These are phyloP conservation scores for Rhopalosiphum maidis DNA, from an alignment of 1,140 invertebrate genomes.

Conservation along the genomic window DNA sequence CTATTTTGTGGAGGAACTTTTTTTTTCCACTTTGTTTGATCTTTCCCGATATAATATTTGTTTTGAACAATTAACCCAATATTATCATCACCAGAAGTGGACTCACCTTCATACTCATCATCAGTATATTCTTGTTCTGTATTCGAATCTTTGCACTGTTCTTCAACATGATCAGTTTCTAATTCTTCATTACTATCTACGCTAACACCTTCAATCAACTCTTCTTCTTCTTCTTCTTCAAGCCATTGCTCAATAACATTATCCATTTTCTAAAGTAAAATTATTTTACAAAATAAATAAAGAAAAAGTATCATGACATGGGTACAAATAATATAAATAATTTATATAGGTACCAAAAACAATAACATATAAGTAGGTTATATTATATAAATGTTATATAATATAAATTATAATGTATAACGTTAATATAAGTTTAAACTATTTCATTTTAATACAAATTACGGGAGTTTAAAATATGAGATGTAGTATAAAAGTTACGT, in stretches of 20 bases:
- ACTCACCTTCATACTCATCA: too few species aligned
- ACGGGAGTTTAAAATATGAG: constrained; percentile 21
- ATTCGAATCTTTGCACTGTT: too few species aligned
- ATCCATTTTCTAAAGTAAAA: background rate
- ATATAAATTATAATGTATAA: constrained; percentile 21
- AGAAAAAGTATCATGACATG: constrained; percentile 4
- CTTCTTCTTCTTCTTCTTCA: too few species aligned
- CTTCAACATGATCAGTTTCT: too few species aligned
- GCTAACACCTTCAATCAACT: too few species aligned
- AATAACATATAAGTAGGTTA: constrained; percentile 5
- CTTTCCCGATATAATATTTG: constrained; percentile 26
- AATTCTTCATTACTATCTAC: too few species aligned
- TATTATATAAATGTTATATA: constrained; percentile 6
- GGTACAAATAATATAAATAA: constrained; percentile 20
- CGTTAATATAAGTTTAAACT: constrained; percentile 19
- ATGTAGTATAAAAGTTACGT: constrained; percentile 45
- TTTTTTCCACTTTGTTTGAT: constrained; percentile 42
- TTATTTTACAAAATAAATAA: constrained; percentile 15
- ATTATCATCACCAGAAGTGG: too few species aligned
- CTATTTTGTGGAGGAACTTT: background rate
- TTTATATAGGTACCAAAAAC: constrained; percentile 23
- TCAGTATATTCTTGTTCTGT: too few species aligned
- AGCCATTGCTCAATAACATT: too few species aligned
- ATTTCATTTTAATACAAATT: constrained; percentile 11
- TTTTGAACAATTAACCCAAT: background rate